Evolutionary conservation across 2,113 vertebrate genomes (phyloP).

Genomic region (Podilymbus podiceps): DNA sequence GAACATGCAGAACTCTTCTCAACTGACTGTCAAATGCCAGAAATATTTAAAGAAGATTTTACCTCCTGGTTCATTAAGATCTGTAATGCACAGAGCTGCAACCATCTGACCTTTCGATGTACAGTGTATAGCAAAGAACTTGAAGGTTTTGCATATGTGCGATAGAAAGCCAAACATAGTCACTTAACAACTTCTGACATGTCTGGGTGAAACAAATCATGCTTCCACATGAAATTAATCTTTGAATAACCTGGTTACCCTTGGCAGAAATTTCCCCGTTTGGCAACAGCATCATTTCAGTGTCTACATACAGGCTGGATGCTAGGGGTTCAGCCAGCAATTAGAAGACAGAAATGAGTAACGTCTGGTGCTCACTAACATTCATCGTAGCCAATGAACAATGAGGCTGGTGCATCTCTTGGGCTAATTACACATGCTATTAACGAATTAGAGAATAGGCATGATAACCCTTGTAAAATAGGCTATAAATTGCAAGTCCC

Average conservation of each 20-base stretch:
- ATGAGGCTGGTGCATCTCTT: not conserved
- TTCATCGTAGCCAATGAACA: not conserved
- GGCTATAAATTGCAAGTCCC: not conserved
- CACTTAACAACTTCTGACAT: not conserved
- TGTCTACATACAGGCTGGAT: not conserved
- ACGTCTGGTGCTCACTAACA: not conserved
- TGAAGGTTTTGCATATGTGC: not conserved
- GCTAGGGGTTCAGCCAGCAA: not conserved
- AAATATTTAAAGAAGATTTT: not conserved
- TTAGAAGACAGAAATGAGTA: not conserved
- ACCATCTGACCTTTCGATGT: not conserved
- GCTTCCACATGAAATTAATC: not conserved
- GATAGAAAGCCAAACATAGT: not conserved
- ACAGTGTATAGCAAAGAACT: not conserved
- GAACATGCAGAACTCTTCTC: not conserved
- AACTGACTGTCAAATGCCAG: not conserved
- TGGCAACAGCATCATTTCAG: not conserved
- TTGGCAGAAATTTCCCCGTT: not conserved
- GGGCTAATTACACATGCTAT: not conserved
- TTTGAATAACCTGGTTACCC: not conserved
- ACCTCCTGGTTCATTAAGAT: not conserved
- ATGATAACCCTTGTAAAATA: not conserved
- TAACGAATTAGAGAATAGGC: not conserved
- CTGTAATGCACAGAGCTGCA: not conserved
- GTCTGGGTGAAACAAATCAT: not conserved